These are phyloP conservation scores for Salvator merianae DNA, from an alignment of 2,113 vertebrate species.

Conservation along the genomic window DNA sequence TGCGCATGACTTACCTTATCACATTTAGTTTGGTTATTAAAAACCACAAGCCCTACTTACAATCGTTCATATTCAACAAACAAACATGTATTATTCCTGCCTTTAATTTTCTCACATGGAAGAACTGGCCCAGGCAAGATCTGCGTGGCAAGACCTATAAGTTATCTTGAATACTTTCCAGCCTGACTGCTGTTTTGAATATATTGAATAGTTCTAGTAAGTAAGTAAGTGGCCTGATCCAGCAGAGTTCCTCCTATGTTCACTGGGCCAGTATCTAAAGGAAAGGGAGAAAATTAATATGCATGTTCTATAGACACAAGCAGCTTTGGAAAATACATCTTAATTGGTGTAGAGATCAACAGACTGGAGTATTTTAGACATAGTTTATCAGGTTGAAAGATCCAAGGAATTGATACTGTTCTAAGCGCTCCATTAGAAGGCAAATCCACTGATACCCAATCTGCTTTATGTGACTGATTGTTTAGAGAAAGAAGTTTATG, in stretches of 20 bases:
- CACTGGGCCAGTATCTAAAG: not conserved
- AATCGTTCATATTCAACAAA: not conserved
- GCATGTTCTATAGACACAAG: not conserved
- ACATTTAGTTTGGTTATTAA: not conserved
- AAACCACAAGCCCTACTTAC: not conserved
- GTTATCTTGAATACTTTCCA: not conserved
- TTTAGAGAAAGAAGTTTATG: too few relatives aligned
- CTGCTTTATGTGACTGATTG: not conserved
- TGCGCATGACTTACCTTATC: not conserved
- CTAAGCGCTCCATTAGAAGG: not conserved
- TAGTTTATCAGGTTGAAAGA: not conserved
- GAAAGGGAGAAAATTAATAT: not conserved
- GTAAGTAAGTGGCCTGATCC: too few relatives aligned
- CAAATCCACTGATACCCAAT: not conserved
- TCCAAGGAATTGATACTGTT: not conserved
- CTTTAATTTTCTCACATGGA: not conserved
- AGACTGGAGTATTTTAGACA: not conserved
- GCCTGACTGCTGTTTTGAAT: not conserved
- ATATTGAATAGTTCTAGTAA: not conserved
- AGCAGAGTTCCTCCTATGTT: too few relatives aligned
- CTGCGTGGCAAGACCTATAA: too few relatives aligned
- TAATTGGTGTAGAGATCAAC: not conserved
- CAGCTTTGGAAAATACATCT: not conserved
- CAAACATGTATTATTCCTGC: not conserved
- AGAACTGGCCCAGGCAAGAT: not conserved